Conservation (phyloP, 2,113 vertebrate species). For the Shinisaurus crocodilurus region DNA sequence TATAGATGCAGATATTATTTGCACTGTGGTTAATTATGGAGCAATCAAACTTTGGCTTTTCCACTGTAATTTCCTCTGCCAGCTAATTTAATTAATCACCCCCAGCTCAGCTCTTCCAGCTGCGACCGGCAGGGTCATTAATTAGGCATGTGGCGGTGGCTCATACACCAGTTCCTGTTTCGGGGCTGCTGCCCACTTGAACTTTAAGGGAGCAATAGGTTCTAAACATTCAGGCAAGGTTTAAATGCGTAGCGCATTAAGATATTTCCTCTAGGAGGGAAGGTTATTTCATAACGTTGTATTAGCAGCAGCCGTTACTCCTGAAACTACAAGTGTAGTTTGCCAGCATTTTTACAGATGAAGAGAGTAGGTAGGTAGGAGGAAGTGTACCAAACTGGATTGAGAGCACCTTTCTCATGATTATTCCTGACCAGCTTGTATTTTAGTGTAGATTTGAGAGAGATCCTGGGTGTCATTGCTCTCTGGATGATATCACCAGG, state of each 20-base stretch:
- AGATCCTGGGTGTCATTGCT: not conserved
- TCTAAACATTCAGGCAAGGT: constrained; percentile 51
- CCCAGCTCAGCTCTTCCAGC: constrained; percentile 87
- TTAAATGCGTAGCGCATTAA: constrained; percentile 19
- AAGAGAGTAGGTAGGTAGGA: not conserved
- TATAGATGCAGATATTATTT: constrained; percentile 86
- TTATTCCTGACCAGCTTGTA: not conserved
- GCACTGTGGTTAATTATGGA: constrained; percentile 87
- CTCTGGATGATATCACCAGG: not conserved
- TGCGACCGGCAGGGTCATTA: constrained; percentile 87
- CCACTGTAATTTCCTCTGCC: constrained; percentile 88
- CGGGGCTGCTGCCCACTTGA: constrained; percentile 77
- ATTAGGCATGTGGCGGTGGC: constrained; percentile 83
- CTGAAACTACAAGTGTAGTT: not conserved
- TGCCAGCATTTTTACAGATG: rapidly evolving
- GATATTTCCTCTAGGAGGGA: not conserved
- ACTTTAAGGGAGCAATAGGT: constrained; percentile 66
- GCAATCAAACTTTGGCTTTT: constrained; percentile 90
- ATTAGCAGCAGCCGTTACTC: not conserved
- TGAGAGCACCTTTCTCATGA: not conserved
- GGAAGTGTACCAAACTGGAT: not conserved
- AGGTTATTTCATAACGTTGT: constrained; percentile 15
- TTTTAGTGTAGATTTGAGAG: not conserved
- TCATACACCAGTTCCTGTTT: constrained; percentile 77
- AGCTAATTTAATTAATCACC: constrained; percentile 93